Evolutionary conservation across 2,113 vertebrate species (phyloP).

Genomic region (Amphiprion ocellaris): DNA sequence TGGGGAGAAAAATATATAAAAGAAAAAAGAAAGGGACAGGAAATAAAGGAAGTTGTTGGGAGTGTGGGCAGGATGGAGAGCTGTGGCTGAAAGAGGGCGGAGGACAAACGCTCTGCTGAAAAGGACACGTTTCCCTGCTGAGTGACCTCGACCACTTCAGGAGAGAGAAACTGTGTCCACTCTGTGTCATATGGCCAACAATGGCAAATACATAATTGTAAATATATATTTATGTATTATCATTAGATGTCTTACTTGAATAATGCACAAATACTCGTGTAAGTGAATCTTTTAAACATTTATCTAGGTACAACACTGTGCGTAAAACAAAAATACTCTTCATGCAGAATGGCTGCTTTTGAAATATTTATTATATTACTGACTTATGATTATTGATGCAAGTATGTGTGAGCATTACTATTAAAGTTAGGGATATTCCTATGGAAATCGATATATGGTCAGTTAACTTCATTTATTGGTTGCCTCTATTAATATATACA

Average conservation of each 20-base stretch:
- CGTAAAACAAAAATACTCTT: no score
- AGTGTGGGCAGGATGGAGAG: conserved; percentile 3
- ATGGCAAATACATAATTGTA: not conserved
- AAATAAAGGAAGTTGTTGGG: conserved; percentile 14
- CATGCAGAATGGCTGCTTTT: no score
- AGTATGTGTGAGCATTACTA: no score
- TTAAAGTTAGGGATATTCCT: no score
- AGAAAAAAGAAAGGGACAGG: not conserved
- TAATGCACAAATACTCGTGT: no score
- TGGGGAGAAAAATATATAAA: not conserved
- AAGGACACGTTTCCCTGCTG: conserved; percentile 44
- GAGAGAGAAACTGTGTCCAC: conserved; percentile 2
- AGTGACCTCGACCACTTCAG: conserved; percentile 48
- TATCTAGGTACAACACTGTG: no score
- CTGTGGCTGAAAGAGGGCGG: conserved; percentile 6
- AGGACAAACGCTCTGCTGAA: conserved; percentile 51
- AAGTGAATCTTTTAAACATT: no score
- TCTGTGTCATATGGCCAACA: not conserved
- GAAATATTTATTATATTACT: no score
- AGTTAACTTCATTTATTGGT: no score
- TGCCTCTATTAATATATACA: no score
- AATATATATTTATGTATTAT: not conserved
- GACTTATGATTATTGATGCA: no score
- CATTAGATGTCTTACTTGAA: not conserved
- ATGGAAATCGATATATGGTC: no score